These are phyloP conservation scores for Dicranocentrus wangi DNA, from an alignment of 2,888 invertebrate genomes.

Conservation along the genomic window DNA sequence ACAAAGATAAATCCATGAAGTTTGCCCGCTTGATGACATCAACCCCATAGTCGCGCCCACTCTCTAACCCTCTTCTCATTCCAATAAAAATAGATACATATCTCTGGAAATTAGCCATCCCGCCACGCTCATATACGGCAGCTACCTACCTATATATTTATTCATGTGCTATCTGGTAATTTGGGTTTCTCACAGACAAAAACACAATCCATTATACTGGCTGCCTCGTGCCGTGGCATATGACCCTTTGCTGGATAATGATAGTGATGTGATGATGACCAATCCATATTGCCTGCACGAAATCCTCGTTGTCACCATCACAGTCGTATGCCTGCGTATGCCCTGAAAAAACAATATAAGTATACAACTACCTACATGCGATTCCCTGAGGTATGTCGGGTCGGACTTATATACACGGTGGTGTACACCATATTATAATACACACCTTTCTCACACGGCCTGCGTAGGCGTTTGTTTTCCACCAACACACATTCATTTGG, in stretches of 20 bases:
- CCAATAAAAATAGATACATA: slow-evolving; percentile 53
- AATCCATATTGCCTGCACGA: slow-evolving; percentile 54
- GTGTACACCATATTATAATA: no score
- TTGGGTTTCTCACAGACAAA: slow-evolving; percentile 11
- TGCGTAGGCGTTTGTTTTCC: slow-evolving; percentile 23
- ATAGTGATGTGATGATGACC: slow-evolving; percentile 61
- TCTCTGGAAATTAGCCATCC: slow-evolving; percentile 56
- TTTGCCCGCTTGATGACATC: slow-evolving; percentile 44
- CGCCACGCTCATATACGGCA: slow-evolving; percentile 32
- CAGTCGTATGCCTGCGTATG: slow-evolving; percentile 27
- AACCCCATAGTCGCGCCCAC: slow-evolving; percentile 26
- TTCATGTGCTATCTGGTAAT: slow-evolving; percentile 12
- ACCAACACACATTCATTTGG: not conserved
- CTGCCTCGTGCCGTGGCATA: slow-evolving; percentile 58
- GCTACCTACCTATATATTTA: not conserved
- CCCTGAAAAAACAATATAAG: slow-evolving; percentile 24
- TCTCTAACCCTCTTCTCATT: slow-evolving; percentile 20
- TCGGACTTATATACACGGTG: not conserved
- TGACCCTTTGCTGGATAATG: slow-evolving; percentile 50
- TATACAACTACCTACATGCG: slow-evolving; percentile 16
- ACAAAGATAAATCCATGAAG: slow-evolving; percentile 51
- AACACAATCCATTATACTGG: slow-evolving; percentile 52
- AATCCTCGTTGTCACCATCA: slow-evolving; percentile 54
- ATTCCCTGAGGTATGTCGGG: not conserved
- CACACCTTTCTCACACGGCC: not conserved